Base-by-base conservation (phyloP, 2,113 vertebrate species). In the Redunca redunca region DNA sequence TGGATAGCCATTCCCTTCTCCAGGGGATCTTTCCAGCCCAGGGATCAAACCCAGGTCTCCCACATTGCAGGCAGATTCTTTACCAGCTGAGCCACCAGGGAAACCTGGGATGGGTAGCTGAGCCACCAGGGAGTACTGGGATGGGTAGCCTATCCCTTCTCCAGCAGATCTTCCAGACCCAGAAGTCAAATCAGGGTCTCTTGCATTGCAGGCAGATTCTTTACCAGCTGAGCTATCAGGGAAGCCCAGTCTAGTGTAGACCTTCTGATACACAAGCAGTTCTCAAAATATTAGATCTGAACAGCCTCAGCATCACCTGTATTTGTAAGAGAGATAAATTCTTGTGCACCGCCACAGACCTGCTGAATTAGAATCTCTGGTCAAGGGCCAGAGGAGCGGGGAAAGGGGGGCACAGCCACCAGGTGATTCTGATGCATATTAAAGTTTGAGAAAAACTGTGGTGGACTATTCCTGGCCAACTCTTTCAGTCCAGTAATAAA, bases 361-460 rank as follows among this genome's bases (percentile, higher is more conserved):
- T 94, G 62, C 8, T 94, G 62, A 95, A 88, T 93, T n/a, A 77
- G 62, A 96, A 95, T 88, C 28, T 55, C 28, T 33, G 48, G 11
- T 33, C 30, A n/a, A 33, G 9, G 53, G 4, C 30, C 62, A 30
- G 46, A 30, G 16, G 28, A 33, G 25, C 1, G 14, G 25, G 26
- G 3, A 25, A 77, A 78, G 3, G 8, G 4, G 16, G 21, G 16
- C 43, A 57, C 25, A 94, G 52, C 58, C 67, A 88, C 36, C 33
- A 93, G 40, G 14, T 88, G 26, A 88, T 83, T 91, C 91, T 53
- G 43, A 40, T 60, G 43, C 53, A 64, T 74, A 26, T 30, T 94
- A 30, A 88, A 83, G 30, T 94, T 95, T 95, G 78, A 93, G 84
- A 94, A 85, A 16, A 88, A 14, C 64, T 96, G 8, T 88, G 77